Base-by-base conservation (phyloP, 2,888 invertebrate species). In the Patella ulyssiponensis region DNA sequence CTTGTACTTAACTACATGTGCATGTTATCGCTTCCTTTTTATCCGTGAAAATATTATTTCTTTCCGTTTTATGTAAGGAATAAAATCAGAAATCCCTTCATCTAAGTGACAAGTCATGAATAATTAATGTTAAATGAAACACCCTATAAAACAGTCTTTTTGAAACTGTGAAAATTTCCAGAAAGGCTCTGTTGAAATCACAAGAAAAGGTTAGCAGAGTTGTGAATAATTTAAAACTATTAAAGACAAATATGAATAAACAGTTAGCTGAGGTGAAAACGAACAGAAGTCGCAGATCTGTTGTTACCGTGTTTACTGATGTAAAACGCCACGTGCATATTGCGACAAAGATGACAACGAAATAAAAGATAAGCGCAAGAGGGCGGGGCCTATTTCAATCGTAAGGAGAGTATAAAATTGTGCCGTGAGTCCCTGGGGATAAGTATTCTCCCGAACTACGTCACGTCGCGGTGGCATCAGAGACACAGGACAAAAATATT, bases 241-340 rank as follows among this genome's bases (percentile, higher is more conserved):
- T 64, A 23, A 12, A 64, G 64, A 64, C 23, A 64, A 64, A 64
- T 23, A 23, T 64, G 64, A 64, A 64, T 64, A 64, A 64, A 64
- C 64, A 64, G 64, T 64, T 64, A 64, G 64, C 20, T 23, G 64
- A 64, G 64, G 64, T 64, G 78, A 78, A 78, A 75, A 52, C 71
- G 58, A 27, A 72, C 78, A 77, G 53, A 69, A 77, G 77, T 58
- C 58, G 33, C 58, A 33, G 73, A 33, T 64, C 33, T 33, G 64
- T n/a, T 73, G 69, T 73, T 69, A 64, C 53, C 69, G 69, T 53
- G 73, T n/a, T 15, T 33, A 64, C 12, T 72, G 17, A 72, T 56
- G 20, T 12, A n/a, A 15, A 69, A 73, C 33, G n/a, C 15, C n/a
- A 69, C 11, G 20, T 64, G 69, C 44, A 75, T 52, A 33, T 56